These are phyloP conservation scores for Sciurus carolinensis DNA, from an alignment of 2,797 vertebrate species.

Conservation along the genomic window DNA sequence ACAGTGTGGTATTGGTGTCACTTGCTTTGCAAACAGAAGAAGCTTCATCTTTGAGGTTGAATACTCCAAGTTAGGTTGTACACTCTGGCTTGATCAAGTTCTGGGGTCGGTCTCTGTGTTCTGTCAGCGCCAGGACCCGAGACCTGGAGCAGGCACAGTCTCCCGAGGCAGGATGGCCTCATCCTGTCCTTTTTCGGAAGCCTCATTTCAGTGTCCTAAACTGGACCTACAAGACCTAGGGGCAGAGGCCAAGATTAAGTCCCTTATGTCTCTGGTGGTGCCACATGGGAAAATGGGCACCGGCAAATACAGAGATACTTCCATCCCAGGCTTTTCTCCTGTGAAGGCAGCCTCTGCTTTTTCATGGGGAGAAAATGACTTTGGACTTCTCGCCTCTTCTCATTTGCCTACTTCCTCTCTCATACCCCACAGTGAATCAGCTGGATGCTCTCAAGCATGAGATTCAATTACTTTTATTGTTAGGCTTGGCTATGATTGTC, in stretches of 20 bases:
- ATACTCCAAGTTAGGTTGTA: not conserved
- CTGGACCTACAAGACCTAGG: not conserved
- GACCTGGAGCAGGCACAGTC: rapidly evolving
- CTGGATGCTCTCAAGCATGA: constrained; percentile 38
- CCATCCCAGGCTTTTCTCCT: not conserved
- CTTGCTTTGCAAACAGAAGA: not conserved
- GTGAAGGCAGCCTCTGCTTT: not conserved
- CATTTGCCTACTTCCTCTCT: not conserved
- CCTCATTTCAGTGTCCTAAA: not conserved
- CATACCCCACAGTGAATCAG: constrained; percentile 45
- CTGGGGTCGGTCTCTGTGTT: not conserved
- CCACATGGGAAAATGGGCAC: not conserved
- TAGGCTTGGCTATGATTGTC: constrained; percentile 68
- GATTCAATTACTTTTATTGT: constrained; percentile 78
- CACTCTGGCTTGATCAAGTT: not conserved
- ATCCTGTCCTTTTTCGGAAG: not conserved
- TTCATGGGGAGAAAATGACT: constrained; percentile 39
- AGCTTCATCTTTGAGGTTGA: constrained; percentile 8
- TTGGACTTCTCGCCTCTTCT: not conserved
- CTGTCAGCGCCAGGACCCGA: not conserved
- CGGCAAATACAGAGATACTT: not conserved
- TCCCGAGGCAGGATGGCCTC: not conserved
- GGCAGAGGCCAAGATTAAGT: not conserved
- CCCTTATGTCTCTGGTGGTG: not conserved
- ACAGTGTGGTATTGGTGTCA: not conserved